Percentiles rank a stretch among this genome's conserved stretches.
Evolutionary conservation across 2,888 invertebrate species (phyloP).

Genomic region (Andricus curvator): DNA sequence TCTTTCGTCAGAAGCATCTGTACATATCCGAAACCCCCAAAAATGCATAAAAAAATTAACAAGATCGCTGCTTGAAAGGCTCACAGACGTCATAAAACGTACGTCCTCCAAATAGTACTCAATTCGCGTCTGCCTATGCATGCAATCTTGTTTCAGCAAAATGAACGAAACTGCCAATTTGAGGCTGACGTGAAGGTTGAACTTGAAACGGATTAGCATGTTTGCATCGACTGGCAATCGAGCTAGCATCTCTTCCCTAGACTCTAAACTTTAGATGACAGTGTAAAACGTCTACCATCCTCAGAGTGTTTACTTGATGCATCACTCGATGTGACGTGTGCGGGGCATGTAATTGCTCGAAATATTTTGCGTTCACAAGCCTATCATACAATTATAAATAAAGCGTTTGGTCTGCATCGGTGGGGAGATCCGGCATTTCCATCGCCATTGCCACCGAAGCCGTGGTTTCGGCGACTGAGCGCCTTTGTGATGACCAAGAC

Average conservation of each 20-base stretch:
- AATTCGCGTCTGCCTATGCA: neutral
- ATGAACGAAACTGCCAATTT: conserved; percentile 10
- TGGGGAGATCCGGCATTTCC: conserved; percentile 36
- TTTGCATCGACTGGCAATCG: conserved; percentile 9
- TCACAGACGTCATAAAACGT: neutral
- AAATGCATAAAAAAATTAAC: neutral
- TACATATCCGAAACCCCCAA: neutral
- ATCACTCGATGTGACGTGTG: neutral
- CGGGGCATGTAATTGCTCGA: conserved; percentile 19
- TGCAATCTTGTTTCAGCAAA: neutral
- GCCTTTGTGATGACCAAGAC: conserved; percentile 51
- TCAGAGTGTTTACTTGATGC: conserved; percentile 18
- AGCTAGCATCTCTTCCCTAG: neutral
- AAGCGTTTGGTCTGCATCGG: conserved; percentile 26
- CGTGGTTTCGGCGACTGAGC: conserved; percentile 42
- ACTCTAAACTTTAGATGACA: neutral
- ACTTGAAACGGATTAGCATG: conserved; percentile 30
- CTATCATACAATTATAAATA: conserved; percentile 38
- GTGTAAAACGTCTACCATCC: conserved; percentile 21
- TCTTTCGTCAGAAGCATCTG: too few relatives aligned
- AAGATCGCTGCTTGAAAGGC: neutral
- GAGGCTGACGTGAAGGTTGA: conserved; percentile 31
- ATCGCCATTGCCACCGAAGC: conserved; percentile 45
- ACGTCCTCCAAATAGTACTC: neutral
- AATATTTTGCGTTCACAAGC: conserved; percentile 31